Base-by-base conservation (phyloP, 2,888 invertebrate species). In the Aphidius colemani region DNA sequence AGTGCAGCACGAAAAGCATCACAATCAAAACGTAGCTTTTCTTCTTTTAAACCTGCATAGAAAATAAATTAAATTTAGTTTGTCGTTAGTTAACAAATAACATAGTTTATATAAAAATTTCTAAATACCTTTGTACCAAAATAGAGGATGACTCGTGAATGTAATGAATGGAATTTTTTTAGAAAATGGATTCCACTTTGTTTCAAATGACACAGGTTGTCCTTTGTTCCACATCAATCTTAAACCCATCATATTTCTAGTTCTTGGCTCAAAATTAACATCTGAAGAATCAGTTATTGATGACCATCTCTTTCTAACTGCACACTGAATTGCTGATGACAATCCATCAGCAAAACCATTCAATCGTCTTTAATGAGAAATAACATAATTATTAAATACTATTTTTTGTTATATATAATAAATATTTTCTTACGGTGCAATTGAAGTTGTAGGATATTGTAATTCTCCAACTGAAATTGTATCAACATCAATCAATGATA, bases 151-250 rank as follows among this genome's bases (percentile, higher is more conserved):
- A 62, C 91, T 92, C 0, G 91, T 88, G 72, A 91, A 90, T 0
- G 93, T 94, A 44, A 88, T 82, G 83, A 89, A 91, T 0, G 94
- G 94, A 67, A 94, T 90, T 65, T 91, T 88, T 66, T 88, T 88
- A 69, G 89, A 88, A 83, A 93, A 93, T 0, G 94, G 94, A 81
- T 94, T 94, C 95, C 95, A 95, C 65, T 89, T 88, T n/a, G 88
- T 88, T 70, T 86, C 85, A 72, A 90, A 78, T 45, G 89, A 84
- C 50, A 92, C 77, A 0, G 90, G 88, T 74, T 89, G 87, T 0
- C 90, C 90, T 73, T 88, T 88, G 76, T 91, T 91, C 91, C 94
- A 93, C 85, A 90, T 87, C 53, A 93, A 82, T 60, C 93, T 86
- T 9, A 94, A 85, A 40, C 40, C 11, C 53, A n/a, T 39, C 49